Percentiles rank a stretch among this genome's conserved stretches.
phyloP scores from a whole-genome alignment of 2,888 invertebrate genomes.

The Drosophila hawaiiensis region DNA sequence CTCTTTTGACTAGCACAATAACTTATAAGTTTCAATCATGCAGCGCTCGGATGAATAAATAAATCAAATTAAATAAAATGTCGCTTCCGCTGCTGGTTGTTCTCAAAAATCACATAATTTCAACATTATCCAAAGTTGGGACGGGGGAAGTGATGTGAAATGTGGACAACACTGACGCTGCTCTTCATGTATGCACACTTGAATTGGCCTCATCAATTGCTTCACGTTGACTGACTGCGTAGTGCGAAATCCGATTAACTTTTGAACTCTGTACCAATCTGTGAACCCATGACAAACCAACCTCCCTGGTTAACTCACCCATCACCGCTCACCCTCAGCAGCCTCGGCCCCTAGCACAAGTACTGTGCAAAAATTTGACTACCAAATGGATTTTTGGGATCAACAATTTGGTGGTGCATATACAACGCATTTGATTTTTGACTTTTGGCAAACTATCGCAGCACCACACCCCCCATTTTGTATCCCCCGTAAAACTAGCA shows the following conservation, averaged over 20 bases:
- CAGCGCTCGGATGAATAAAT: neutral
- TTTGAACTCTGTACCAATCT: slow-evolving; percentile 48
- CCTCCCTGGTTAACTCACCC: neutral
- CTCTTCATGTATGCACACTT: slow-evolving; percentile 69
- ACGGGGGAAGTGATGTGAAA: neutral
- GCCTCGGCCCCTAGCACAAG: slow-evolving; percentile 23
- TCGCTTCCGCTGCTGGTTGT: neutral
- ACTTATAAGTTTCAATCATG: neutral
- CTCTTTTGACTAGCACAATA: neutral
- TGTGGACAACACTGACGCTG: slow-evolving; percentile 4
- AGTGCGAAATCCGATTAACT: slow-evolving; percentile 75
- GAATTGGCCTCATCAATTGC: slow-evolving; percentile 78
- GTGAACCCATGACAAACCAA: neutral
- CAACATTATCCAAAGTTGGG: neutral
- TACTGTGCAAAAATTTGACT: slow-evolving; percentile 62
- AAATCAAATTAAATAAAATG: neutral
- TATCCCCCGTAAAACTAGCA: slow-evolving; percentile 3
- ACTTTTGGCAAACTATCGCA: slow-evolving; percentile 32
- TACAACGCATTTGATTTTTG: slow-evolving; percentile 56
- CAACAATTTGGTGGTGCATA: slow-evolving; percentile 50
- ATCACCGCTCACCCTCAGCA: neutral
- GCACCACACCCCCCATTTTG: neutral
- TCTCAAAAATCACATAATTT: neutral
- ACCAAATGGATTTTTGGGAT: slow-evolving; percentile 66
- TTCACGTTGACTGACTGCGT: slow-evolving; percentile 75